Percentiles rank a stretch among this genome's conserved stretches.
Conservation (phyloP, 2,113 vertebrate species). For the Pleuronectes platessa region DNA sequence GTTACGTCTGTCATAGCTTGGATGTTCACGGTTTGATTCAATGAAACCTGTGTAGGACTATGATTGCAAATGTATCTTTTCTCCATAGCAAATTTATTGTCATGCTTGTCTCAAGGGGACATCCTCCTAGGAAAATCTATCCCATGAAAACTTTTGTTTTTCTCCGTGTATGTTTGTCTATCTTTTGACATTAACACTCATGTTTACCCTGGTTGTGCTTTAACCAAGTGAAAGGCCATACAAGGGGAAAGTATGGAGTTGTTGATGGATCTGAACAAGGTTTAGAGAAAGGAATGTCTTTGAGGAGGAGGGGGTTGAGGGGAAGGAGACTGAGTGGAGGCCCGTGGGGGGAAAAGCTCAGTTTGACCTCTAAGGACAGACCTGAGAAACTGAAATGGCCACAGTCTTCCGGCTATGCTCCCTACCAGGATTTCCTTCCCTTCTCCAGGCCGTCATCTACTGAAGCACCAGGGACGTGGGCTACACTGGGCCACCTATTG, state of each 20-base stretch:
- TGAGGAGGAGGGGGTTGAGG: slow-evolving; percentile 24
- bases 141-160: slow-evolving; percentile 29
- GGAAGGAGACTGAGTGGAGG: slow-evolving; percentile 30
- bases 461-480: slow-evolving; percentile 67
- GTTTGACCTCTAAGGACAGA: slow-evolving; percentile 74
- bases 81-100: slow-evolving; percentile 54
- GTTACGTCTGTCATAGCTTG: slow-evolving; percentile 41
- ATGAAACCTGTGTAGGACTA: slow-evolving; percentile 39
- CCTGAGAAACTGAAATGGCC: slow-evolving; percentile 72
- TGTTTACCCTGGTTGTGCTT: slow-evolving; percentile 1
- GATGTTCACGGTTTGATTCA: slow-evolving; percentile 38
- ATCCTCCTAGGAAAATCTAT: slow-evolving; percentile 33
- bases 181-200: slow-evolving; percentile 40
- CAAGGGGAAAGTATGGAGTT: slow-evolving; percentile 35
- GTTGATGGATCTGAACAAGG: slow-evolving; percentile 40
- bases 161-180: slow-evolving; percentile 18
- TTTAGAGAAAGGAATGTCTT: slow-evolving; percentile 68
- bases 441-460: slow-evolving; percentile 69
- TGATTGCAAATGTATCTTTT: slow-evolving; percentile 53
- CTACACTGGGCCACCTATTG: slow-evolving; percentile 79
- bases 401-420: slow-evolving; percentile 64
- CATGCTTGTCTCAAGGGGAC: slow-evolving; percentile 39
- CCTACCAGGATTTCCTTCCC: slow-evolving; percentile 83
- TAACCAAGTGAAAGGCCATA: slow-evolving; percentile 32
- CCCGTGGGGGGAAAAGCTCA: slow-evolving; percentile 49